Conservation (phyloP, 2,797 vertebrate species). For the Enteromius fasciolatus region DNA sequence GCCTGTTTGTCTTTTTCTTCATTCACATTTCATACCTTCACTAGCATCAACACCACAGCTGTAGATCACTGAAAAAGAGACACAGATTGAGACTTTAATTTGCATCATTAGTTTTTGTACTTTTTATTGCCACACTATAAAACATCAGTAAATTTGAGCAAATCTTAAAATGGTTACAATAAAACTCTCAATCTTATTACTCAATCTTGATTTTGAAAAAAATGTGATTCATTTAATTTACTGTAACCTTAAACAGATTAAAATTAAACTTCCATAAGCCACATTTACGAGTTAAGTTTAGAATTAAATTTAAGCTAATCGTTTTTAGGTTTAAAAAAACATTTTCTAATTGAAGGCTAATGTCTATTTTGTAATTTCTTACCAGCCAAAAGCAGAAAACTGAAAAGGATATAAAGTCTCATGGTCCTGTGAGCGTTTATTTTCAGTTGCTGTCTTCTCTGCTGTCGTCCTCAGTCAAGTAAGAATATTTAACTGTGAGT, state of each 20-base stretch:
- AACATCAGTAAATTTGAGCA: not conserved
- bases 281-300: not conserved
- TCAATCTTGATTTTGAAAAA: not conserved
- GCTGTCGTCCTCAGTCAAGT: not conserved
- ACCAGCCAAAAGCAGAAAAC: constrained; percentile 51
- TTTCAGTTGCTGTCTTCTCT: not conserved
- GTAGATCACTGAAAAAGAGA: constrained; percentile 16
- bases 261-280: not conserved
- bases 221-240: not conserved
- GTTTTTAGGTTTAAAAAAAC: not conserved
- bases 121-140: not conserved
- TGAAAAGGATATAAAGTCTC: constrained; percentile 39
- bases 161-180: constrained; percentile 1
- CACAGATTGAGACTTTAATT: not conserved
- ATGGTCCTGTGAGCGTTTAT: not conserved
- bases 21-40: constrained; percentile 5
- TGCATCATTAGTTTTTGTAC: not conserved
- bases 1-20: not conserved
- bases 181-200: not conserved
- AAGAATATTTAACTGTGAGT: not conserved
- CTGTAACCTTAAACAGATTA: not conserved
- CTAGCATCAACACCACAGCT: not conserved
- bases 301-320: not conserved
- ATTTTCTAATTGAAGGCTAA: not conserved
- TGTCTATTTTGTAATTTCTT: constrained; percentile 29